These are phyloP conservation scores for Ophion ellenae DNA, from an alignment of 2,888 invertebrate genomes.

Conservation along the genomic window DNA sequence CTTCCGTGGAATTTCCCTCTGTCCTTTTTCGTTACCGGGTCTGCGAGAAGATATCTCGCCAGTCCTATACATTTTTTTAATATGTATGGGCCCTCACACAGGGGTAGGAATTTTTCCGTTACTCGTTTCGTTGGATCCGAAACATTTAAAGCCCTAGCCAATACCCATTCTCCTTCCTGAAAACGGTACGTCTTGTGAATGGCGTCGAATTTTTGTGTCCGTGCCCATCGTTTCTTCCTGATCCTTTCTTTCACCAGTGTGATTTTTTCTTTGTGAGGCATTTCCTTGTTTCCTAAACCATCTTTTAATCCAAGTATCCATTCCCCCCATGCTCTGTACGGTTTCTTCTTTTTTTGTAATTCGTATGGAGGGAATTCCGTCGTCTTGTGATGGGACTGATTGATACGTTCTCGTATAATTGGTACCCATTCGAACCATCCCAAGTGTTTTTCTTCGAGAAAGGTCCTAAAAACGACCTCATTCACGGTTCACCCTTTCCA, in stretches of 20 bases:
- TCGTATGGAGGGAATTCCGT: too few species aligned
- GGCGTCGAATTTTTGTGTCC: constrained; percentile 28
- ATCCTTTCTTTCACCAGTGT: neutral
- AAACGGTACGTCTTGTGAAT: constrained; percentile 1
- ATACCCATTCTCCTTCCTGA: constrained; percentile 32
- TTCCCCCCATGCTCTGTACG: too few species aligned
- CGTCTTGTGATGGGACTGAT: too few species aligned
- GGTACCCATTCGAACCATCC: neutral
- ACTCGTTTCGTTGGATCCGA: constrained; percentile 32
- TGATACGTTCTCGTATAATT: constrained; percentile 1
- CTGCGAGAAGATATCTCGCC: neutral
- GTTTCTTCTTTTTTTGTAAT: too few species aligned
- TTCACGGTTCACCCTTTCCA: constrained; percentile 15
- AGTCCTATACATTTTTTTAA: constrained; percentile 21
- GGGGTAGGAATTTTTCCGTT: constrained; percentile 50
- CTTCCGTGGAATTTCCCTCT: constrained; percentile 29
- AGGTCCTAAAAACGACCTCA: neutral
- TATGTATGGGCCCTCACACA: constrained; percentile 57
- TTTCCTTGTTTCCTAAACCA: neutral
- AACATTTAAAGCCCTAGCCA: constrained; percentile 39
- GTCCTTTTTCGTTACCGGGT: constrained; percentile 2
- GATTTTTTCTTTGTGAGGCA: neutral
- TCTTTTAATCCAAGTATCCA: too few species aligned
- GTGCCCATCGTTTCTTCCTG: neutral
- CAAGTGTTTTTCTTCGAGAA: neutral